These are phyloP conservation scores for Pionites leucogaster DNA, from an alignment of 2,113 vertebrate species.

Conservation along the genomic window DNA sequence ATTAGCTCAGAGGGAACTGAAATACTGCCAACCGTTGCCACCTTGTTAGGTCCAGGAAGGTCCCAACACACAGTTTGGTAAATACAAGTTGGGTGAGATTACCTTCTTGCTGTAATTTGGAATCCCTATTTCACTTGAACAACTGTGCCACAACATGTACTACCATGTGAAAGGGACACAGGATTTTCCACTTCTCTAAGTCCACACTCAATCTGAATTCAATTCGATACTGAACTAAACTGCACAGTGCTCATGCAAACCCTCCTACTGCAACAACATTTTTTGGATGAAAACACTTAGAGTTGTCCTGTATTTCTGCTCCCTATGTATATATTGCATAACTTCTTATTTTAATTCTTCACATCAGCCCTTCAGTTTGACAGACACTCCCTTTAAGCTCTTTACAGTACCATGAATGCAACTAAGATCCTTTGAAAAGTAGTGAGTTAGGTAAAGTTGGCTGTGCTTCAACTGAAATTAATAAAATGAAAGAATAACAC, in stretches of 20 bases:
- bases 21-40: not conserved
- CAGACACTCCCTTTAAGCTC: not conserved
- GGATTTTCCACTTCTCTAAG: not conserved
- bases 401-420: not conserved
- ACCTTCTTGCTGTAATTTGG: not conserved
- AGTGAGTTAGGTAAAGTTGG: not conserved
- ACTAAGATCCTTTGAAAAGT: not conserved
- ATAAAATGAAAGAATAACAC: not conserved
- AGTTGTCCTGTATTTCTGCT: not conserved
- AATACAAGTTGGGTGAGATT: not conserved
- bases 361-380: not conserved
- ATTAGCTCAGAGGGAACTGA: not conserved
- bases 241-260: not conserved
- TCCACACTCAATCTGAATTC: not conserved
- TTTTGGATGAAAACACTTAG: not conserved
- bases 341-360: not conserved
- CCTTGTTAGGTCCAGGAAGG: not conserved
- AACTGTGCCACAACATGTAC: not conserved
- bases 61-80: not conserved
- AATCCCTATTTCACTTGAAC: not conserved
- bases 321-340: not conserved
- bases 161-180: not conserved
- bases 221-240: not conserved
- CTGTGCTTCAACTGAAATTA: not conserved
- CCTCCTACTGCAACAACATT: not conserved